A percentile compares a stretch with the other conserved stretches of the same genome.
Conservation (phyloP, 2,797 vertebrate species). For the Pangasius djambal region DNA sequence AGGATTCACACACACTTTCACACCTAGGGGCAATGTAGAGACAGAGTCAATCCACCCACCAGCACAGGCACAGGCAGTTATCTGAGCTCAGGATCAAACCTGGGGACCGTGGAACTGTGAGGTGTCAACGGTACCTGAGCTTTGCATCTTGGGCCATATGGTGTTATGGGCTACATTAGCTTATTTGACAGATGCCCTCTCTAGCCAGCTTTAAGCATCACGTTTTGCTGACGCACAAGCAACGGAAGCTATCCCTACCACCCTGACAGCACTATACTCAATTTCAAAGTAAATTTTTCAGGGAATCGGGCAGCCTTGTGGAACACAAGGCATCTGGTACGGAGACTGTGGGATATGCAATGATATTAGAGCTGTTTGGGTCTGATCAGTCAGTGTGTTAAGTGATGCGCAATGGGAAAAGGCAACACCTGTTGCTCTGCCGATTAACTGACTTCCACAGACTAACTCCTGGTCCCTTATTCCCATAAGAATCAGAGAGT, state of each 20-base stretch:
- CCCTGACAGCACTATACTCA: conserved; percentile 1
- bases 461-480: conserved; percentile 24
- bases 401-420: conserved; percentile 33
- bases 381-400: conserved; percentile 40
- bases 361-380: conserved; percentile 30
- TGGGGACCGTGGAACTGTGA: not conserved
- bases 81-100: not conserved
- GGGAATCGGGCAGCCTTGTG: conserved; percentile 18
- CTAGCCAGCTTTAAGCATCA: not conserved
- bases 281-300: not conserved
- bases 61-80: too few species aligned
- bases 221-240: not conserved
- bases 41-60: not conserved
- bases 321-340: conserved; percentile 31
- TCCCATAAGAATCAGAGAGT: conserved; percentile 19
- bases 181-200: not conserved
- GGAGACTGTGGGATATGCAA: conserved; percentile 36
- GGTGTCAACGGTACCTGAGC: not conserved
- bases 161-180: not conserved
- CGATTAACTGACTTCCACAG: conserved; percentile 24
- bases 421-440: conserved; percentile 34
- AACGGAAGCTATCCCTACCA: not conserved
- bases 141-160: not conserved
- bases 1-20: not conserved
- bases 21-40: not conserved